phyloP scores from a whole-genome alignment of 2,113 vertebrate genomes.

The Mesitornis unicolor region DNA sequence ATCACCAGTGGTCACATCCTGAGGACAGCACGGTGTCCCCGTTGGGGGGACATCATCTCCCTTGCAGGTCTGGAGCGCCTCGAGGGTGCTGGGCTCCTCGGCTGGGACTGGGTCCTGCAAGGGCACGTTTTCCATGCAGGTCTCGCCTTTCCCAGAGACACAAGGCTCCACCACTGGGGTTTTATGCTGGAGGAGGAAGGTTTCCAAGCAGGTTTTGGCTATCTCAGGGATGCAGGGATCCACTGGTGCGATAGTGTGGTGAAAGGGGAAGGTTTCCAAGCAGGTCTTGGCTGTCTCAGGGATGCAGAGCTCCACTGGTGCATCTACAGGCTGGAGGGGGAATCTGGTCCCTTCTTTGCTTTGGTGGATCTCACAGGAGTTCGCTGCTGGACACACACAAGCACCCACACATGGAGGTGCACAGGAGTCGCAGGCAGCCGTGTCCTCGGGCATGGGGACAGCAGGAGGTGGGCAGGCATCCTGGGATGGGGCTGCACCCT shows the following conservation, averaged over 20 bases:
- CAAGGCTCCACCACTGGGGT: accelerated
- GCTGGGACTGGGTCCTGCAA: accelerated
- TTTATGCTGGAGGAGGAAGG: background rate
- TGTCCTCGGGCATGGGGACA: accelerated
- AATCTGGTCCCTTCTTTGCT: background rate
- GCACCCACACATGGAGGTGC: background rate
- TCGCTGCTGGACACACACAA: accelerated
- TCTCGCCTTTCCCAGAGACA: accelerated
- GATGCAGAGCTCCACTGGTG: background rate
- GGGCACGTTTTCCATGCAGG: background rate
- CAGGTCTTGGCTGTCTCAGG: background rate
- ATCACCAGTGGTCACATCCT: accelerated
- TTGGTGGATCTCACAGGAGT: background rate
- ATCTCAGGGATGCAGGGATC: background rate
- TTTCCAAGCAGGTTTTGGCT: accelerated
- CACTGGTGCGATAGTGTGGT: background rate
- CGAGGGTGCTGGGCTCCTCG: background rate
- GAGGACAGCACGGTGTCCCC: background rate
- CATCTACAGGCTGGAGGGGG: background rate
- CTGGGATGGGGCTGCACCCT: background rate
- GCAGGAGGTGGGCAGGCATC: background rate
- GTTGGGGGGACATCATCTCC: too few relatives aligned
- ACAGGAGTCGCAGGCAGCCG: background rate
- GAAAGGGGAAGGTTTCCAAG: background rate
- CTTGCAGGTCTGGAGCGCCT: background rate